Base-by-base conservation (phyloP, 2,888 invertebrate genomes). In the Drosophila nigricruria region DNA sequence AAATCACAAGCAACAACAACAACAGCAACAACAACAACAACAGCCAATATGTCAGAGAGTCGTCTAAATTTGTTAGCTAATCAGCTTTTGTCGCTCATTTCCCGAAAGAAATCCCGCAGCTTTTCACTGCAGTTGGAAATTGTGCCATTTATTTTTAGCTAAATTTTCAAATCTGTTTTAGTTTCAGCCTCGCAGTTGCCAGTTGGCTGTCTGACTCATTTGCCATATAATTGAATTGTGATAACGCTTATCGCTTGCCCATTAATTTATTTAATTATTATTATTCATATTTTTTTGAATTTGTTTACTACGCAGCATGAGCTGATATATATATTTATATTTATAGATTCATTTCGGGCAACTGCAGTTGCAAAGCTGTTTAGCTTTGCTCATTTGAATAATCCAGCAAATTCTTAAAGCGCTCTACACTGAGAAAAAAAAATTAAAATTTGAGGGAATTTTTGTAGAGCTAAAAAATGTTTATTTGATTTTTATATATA, bases 41-140 rank as follows among this genome's bases (percentile, higher is more conserved):
- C 54, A 76, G 74, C 83, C 74, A 86, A 85, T 89, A 89, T 88
- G 88, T 86, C 87, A 87, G 82, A 63, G 68, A 72, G 64, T 62
- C 79, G 62, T 82, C 89, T 86, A 89, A 49, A 89, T 86, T 86
- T 86, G 86, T 86, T 85, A 85, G 88, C 89, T 89, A 89, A 89
- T 88, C 88, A 89, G 81, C 68, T 59, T 75, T 80, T 76, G 52
- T 34, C 23, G 23, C 25, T 27, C n/a, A n/a, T 53, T 53, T 53
- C 53, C 53, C 38, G 53, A 23, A n/a, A 6, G 47, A 30, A 53
- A 25, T 53, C 53, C 53, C 82, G 47, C 42, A 20, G 23, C 65
- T 80, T 67, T 68, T 68, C 72, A 38, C 61, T 50, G 64, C 66
- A 66, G 56, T 10, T 57, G 53, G 50, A 58, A 83, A 88, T 83